phyloP scores from a whole-genome alignment of 2,888 invertebrate species.

The Hirtodrosophila duncani region DNA sequence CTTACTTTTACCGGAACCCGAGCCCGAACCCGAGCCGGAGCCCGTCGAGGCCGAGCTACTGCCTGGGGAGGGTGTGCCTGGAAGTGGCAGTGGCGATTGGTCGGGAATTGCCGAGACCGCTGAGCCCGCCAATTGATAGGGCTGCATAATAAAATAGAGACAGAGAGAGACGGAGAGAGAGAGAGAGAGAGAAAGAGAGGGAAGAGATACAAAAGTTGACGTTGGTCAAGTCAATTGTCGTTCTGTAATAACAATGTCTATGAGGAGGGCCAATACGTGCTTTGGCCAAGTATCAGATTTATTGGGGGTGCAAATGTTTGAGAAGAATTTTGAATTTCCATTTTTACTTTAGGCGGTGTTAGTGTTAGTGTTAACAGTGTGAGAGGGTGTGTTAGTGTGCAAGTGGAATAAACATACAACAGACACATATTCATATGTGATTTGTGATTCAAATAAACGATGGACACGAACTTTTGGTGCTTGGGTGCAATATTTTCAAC shows the following conservation, averaged over 20 bases:
- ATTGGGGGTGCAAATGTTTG: constrained; percentile 25
- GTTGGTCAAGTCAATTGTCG: constrained; percentile 28
- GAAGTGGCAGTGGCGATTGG: constrained; percentile 82
- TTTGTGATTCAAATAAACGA: no score
- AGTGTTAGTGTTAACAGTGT: constrained; percentile 12
- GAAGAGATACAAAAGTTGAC: constrained; percentile 18
- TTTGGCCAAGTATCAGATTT: constrained; percentile 10
- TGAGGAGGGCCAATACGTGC: constrained; percentile 30
- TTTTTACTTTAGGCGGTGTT: constrained; percentile 13
- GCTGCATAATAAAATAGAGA: constrained; percentile 63
- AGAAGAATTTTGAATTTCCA: constrained; percentile 51
- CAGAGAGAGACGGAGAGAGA: background rate
- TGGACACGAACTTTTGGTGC: constrained; percentile 21
- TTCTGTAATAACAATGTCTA: no score
- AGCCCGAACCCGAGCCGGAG: constrained; percentile 84
- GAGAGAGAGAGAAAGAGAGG: constrained; percentile 14
- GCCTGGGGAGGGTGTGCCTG: constrained; percentile 91
- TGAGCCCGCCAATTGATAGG: constrained; percentile 80
- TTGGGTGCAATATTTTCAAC: constrained; percentile 27
- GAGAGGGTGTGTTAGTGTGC: constrained; percentile 1
- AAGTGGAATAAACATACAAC: constrained; percentile 29
- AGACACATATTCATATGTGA: constrained; percentile 32
- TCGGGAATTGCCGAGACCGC: constrained; percentile 82
- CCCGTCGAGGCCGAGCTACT: constrained; percentile 90
- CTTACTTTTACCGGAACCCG: constrained; percentile 79